Evolutionary conservation across 2,888 invertebrate genomes (phyloP).

Genomic region (Conomelus anceps): DNA sequence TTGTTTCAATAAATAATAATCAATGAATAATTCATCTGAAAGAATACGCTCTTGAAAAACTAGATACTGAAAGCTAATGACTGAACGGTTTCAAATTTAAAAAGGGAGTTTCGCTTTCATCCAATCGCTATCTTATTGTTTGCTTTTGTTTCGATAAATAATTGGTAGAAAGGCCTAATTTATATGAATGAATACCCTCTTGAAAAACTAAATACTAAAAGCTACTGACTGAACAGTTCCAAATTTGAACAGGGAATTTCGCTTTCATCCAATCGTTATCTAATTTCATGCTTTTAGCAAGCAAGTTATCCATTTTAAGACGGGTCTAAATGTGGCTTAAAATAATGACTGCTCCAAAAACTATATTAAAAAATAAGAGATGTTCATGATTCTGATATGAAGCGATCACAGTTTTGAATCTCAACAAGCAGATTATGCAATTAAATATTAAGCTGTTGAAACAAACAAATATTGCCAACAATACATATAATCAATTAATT

Average conservation of each 20-base stretch:
- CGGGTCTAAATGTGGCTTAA: not conserved
- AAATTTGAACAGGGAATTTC: not conserved
- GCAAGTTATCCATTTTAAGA: not conserved
- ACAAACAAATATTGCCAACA: no score
- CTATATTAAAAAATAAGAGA: not conserved
- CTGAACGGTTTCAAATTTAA: not conserved
- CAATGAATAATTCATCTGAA: no score
- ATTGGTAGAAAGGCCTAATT: no score
- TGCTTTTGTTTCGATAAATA: no score
- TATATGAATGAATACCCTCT: no score
- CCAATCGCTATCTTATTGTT: not conserved
- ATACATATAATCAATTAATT: no score
- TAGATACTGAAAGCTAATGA: no score
- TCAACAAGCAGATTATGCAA: no score
- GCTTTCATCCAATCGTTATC: not conserved
- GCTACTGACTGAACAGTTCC: not conserved
- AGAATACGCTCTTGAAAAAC: no score
- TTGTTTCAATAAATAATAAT: not conserved
- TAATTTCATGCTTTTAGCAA: not conserved
- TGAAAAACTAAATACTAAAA: no score
- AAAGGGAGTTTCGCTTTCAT: not conserved
- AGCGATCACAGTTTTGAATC: not conserved
- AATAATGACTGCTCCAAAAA: not conserved
- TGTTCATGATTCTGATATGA: not conserved
- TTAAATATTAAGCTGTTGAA: no score